These are phyloP conservation scores for Troilus luridus DNA, from an alignment of 2,888 invertebrate genomes.

Conservation along the genomic window DNA sequence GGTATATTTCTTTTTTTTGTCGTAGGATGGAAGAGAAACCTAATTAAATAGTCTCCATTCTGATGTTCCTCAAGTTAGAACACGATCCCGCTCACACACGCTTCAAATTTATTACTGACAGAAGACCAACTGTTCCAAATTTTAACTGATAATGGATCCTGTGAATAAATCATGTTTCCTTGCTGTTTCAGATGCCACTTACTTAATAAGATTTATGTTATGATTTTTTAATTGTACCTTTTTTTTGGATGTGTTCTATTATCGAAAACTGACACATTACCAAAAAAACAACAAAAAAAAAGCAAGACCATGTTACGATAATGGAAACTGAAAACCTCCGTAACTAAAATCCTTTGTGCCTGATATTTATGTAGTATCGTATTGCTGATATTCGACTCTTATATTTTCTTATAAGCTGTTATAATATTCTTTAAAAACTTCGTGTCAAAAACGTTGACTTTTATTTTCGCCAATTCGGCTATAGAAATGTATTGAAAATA, in stretches of 20 bases:
- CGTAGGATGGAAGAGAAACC: slow-evolving; percentile 14
- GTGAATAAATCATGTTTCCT: neutral
- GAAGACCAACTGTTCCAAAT: neutral
- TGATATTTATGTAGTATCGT: neutral
- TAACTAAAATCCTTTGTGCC: neutral
- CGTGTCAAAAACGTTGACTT: too few relatives aligned
- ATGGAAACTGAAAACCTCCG: neutral
- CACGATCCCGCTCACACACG: neutral
- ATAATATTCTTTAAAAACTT: too few relatives aligned
- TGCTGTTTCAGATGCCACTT: neutral
- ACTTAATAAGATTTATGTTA: neutral
- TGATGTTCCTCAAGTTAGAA: neutral
- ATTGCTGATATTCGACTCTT: neutral
- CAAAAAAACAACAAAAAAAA: neutral
- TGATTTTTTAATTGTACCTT: neutral
- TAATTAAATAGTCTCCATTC: neutral
- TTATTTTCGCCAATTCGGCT: too few relatives aligned
- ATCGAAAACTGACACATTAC: neutral
- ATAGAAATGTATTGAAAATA: too few relatives aligned
- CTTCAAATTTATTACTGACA: neutral
- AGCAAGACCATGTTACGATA: neutral
- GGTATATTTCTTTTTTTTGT: slow-evolving; percentile 4
- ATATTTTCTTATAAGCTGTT: too few relatives aligned
- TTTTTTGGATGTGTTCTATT: neutral
- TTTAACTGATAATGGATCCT: neutral